Evolutionary conservation across 2,113 vertebrate species (phyloP).

Genomic region (Probosciger aterrimus): DNA sequence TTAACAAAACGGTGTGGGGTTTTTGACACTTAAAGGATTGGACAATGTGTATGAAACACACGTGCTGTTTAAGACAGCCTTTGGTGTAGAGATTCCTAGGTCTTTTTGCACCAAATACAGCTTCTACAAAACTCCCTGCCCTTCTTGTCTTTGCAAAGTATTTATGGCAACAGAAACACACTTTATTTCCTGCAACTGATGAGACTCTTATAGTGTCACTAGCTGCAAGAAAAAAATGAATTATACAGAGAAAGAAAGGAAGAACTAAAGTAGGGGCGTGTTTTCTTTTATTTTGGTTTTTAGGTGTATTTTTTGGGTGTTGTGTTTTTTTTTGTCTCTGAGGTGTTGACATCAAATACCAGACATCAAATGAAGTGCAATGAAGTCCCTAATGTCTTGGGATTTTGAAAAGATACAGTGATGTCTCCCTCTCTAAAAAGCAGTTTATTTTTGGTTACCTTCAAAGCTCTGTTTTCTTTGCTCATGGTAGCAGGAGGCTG

Average conservation of each 20-base stretch:
- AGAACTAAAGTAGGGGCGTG: neutral
- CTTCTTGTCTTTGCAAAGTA: neutral
- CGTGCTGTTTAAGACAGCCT: neutral
- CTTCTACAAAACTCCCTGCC: neutral
- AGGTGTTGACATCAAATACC: neutral
- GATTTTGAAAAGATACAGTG: neutral
- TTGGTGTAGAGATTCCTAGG: neutral
- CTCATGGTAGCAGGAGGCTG: neutral
- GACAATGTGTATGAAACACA: neutral
- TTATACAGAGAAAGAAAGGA: neutral
- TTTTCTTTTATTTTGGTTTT: neutral
- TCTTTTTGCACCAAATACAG: neutral
- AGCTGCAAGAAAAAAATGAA: neutral
- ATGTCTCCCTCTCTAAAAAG: neutral
- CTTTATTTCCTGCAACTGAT: neutral
- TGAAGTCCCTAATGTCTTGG: neutral
- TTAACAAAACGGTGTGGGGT: neutral
- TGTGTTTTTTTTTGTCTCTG: neutral
- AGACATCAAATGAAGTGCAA: slow-evolving; percentile 19
- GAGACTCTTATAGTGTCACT: neutral
- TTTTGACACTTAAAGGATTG: slow-evolving; percentile 38
- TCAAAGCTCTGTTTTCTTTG: slow-evolving; percentile 11
- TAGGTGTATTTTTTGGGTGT: neutral
- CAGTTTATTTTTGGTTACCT: slow-evolving; percentile 6
- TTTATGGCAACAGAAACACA: neutral